Percentiles rank a stretch among this genome's conserved stretches.
Evolutionary conservation across 2,113 vertebrate genomes (phyloP).

Genomic region (Lepus americanus): DNA sequence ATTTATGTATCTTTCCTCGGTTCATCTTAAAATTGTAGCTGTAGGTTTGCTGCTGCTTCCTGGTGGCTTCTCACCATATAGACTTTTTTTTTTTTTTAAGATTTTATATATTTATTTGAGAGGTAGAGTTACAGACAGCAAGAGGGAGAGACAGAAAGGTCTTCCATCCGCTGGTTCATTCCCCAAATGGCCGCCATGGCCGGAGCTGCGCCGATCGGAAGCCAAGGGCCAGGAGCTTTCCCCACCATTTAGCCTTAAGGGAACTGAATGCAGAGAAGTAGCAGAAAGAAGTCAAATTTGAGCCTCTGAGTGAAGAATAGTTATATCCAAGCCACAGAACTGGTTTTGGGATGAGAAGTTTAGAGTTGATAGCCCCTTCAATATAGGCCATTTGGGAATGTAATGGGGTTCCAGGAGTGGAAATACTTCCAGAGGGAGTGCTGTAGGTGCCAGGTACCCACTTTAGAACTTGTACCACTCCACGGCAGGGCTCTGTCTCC

Average conservation of each 20-base stretch:
- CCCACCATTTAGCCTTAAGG: neutral
- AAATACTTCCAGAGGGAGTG: neutral
- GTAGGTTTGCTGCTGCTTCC: neutral
- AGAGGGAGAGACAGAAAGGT: no score
- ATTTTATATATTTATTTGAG: no score
- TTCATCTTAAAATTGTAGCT: neutral
- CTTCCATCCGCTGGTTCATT: no score
- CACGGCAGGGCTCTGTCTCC: neutral
- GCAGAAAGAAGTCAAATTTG: neutral
- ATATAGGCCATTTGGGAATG: slow-evolving; percentile 10
- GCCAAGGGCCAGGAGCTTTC: no score
- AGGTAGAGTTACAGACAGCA: no score
- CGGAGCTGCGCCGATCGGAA: no score
- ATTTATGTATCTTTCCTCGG: neutral
- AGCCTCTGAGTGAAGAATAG: neutral
- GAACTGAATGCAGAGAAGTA: slow-evolving; percentile 3
- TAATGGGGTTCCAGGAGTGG: neutral
- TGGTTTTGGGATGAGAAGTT: slow-evolving; percentile 35
- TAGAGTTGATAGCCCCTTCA: neutral
- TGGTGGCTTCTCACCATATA: neutral
- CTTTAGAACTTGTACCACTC: neutral
- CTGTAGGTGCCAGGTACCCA: neutral
- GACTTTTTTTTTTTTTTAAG: no score
- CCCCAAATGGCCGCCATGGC: no score
- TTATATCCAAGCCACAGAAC: slow-evolving; percentile 3